Conservation (phyloP, 2,888 invertebrate genomes). For the Cosmopolites sordidus region DNA sequence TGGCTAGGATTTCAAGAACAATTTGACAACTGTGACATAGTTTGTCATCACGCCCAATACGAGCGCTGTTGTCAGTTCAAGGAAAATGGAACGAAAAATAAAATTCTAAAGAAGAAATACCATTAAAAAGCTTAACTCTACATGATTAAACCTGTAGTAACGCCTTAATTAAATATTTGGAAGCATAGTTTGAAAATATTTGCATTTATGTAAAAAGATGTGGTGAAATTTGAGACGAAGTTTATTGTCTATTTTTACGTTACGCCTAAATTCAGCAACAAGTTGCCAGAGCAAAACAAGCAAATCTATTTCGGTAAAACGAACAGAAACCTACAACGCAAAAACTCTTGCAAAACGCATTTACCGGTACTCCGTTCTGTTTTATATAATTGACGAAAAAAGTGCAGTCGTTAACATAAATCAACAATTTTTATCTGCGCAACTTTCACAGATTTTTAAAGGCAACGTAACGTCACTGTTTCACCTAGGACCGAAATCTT, state of each 20-base stretch:
- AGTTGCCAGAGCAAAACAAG: constrained; percentile 16
- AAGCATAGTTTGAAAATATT: too few relatives aligned
- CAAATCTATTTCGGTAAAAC: constrained; percentile 13
- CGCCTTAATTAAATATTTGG: too few relatives aligned
- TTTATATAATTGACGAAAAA: constrained; percentile 6
- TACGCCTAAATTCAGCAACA: constrained; percentile 21
- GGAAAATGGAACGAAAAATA: constrained; percentile 22
- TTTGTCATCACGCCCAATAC: constrained; percentile 5
- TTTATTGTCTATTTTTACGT: constrained; percentile 15
- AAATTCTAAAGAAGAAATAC: constrained; percentile 12
- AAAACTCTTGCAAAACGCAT: too few relatives aligned
- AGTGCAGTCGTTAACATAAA: constrained; percentile 2
- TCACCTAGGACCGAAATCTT: too few relatives aligned
- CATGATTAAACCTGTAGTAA: too few relatives aligned
- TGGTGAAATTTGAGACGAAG: constrained; percentile 11
- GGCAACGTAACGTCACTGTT: background rate
- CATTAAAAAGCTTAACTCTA: too few relatives aligned
- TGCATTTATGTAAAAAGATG: too few relatives aligned
- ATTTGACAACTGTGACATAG: constrained; percentile 7
- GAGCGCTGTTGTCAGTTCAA: constrained; percentile 16
- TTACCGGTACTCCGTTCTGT: too few relatives aligned
- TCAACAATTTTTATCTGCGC: constrained; percentile 8
- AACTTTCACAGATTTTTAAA: constrained; percentile 10
- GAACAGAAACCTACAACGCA: background rate
- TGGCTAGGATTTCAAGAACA: too few relatives aligned